Conservation (phyloP, 1,140 invertebrate genomes). For the Helicoverpa armigera region DNA sequence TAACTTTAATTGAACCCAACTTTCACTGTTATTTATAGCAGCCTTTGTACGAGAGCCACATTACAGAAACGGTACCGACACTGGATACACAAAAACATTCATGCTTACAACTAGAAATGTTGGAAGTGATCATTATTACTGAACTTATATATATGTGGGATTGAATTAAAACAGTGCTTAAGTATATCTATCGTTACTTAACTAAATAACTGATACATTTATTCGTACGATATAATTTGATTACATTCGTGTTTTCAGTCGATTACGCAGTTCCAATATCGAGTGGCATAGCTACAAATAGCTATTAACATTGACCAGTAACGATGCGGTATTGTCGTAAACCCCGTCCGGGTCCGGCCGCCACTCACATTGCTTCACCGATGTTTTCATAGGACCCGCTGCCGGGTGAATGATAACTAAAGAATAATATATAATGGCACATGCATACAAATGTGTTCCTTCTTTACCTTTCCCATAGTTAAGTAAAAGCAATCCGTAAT, state of each 20-base stretch:
- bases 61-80: background rate
- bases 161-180: no score
- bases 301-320: background rate
- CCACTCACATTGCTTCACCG: background rate
- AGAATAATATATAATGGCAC: slow-evolving; percentile 15
- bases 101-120: no score
- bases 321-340: background rate
- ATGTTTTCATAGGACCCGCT: slow-evolving; percentile 6
- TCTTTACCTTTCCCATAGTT: slow-evolving; percentile 21
- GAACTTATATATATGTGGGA: no score
- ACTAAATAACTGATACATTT: no score
- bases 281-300: no score
- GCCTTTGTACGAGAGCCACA: background rate
- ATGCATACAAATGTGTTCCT: background rate
- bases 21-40: background rate
- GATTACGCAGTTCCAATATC: no score
- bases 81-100: no score
- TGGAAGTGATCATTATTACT: no score
- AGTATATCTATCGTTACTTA: no score
- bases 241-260: no score
- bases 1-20: background rate
- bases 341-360: background rate
- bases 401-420: slow-evolving; percentile 9
- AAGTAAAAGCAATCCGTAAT: slow-evolving; percentile 24
- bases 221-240: no score